A percentile compares a stretch with the other conserved stretches of the same genome.
Evolutionary conservation across 2,113 vertebrate genomes (phyloP).

Genomic region (Egretta garzetta): DNA sequence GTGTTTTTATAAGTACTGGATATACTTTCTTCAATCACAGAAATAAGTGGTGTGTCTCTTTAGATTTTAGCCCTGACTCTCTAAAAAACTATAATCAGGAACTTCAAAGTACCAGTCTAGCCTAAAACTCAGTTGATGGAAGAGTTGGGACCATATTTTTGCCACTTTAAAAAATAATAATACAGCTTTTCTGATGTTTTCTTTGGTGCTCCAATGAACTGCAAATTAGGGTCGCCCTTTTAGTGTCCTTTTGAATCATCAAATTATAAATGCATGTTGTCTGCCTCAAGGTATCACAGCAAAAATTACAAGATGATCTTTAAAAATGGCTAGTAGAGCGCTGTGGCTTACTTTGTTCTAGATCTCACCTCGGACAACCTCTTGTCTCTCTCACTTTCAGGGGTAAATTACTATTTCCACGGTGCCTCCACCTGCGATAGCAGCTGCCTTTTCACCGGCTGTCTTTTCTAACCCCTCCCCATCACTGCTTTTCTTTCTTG

Average conservation of each 20-base stretch:
- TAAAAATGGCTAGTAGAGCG: constrained; percentile 17
- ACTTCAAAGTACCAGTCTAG: background rate
- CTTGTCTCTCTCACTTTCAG: background rate
- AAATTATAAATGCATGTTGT: constrained; percentile 27
- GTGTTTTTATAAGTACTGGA: background rate
- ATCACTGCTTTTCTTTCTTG: constrained; percentile 10
- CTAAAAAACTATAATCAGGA: constrained; percentile 17
- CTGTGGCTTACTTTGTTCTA: background rate
- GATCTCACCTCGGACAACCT: background rate
- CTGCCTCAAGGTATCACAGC: background rate
- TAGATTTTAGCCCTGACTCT: background rate
- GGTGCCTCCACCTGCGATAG: constrained; percentile 14
- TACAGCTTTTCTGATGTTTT: background rate
- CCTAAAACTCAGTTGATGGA: background rate
- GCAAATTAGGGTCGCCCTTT: background rate
- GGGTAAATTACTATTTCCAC: constrained; percentile 13
- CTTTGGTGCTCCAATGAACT: background rate
- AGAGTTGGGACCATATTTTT: constrained; percentile 11
- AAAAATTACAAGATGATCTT: constrained; percentile 30
- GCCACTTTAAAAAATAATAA: background rate
- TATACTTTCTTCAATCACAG: background rate
- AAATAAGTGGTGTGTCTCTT: background rate
- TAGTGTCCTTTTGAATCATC: background rate
- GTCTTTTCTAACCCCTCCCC: background rate
- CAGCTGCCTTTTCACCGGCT: constrained; percentile 9